These are phyloP conservation scores for Odontesthes bonariensis DNA, from an alignment of 2,113 vertebrate genomes.

Conservation along the genomic window DNA sequence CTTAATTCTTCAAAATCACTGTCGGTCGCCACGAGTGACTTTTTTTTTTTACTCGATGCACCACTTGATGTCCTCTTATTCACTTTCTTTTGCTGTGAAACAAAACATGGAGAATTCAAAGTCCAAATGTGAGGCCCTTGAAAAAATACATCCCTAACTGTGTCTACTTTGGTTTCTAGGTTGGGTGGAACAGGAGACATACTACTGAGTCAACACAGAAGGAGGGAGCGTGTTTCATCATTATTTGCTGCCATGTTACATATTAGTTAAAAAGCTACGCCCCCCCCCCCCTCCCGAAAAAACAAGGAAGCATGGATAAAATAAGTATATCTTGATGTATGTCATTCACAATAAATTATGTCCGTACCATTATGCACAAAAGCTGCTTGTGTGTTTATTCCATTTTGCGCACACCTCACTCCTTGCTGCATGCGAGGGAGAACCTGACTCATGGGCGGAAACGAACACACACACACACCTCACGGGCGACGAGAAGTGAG, in stretches of 20 bases:
- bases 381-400: constrained; percentile 31
- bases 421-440: not conserved
- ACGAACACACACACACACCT: too few relatives aligned
- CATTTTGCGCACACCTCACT: not conserved
- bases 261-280: constrained; percentile 52
- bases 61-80: not conserved
- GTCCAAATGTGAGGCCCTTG: not conserved
- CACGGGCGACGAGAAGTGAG: too few relatives aligned
- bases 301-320: constrained; percentile 50
- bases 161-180: constrained; percentile 78
- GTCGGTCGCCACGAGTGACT: constrained; percentile 1
- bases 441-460: not conserved
- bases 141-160: constrained; percentile 7
- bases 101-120: not conserved
- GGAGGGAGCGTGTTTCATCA: constrained; percentile 35
- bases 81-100: too few relatives aligned
- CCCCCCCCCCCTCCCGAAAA: not conserved
- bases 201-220: constrained; percentile 82
- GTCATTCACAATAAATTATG: constrained; percentile 74
- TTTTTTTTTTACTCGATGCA: not conserved
- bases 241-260: constrained; percentile 76
- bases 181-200: constrained; percentile 89
- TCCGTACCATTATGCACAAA: constrained; percentile 38
- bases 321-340: constrained; percentile 57
- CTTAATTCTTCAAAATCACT: constrained; percentile 30